Percentiles rank a stretch among this genome's conserved stretches.
These are phyloP conservation scores for Steinernema carpocapsae DNA, from an alignment of 2,888 invertebrate genomes.

Conservation along the genomic window DNA sequence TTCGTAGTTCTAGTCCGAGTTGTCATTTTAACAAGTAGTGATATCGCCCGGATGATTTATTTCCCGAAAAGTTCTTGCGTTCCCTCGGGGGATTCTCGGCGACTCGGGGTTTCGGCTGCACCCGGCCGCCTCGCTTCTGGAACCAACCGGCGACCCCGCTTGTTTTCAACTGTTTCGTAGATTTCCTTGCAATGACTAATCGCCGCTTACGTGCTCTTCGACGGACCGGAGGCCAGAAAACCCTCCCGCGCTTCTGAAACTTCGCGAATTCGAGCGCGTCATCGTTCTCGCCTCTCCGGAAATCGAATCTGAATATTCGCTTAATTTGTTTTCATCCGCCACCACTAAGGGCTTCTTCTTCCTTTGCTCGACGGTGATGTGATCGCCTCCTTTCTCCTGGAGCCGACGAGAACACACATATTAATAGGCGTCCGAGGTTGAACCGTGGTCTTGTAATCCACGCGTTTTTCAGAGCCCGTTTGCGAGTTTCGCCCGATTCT, in stretches of 20 bases:
- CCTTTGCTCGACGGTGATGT: neutral
- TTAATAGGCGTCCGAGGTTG: neutral
- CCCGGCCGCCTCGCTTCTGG: slow-evolving; percentile 3
- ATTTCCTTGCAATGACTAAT: slow-evolving; percentile 29
- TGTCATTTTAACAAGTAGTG: slow-evolving; percentile 32
- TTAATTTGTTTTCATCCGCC: slow-evolving; percentile 32
- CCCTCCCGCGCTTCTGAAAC: slow-evolving; percentile 4
- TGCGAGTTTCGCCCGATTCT: neutral
- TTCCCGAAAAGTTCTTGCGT: slow-evolving; percentile 27
- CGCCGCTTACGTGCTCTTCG: slow-evolving; percentile 15
- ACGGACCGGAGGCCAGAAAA: neutral
- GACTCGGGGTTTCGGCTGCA: slow-evolving; percentile 20
- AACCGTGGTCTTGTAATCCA: neutral
- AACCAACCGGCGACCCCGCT: slow-evolving; percentile 7
- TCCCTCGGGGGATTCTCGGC: slow-evolving; percentile 15
- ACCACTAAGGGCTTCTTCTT: slow-evolving; percentile 22
- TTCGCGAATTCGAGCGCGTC: neutral
- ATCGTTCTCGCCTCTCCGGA: neutral
- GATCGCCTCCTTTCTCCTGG: neutral
- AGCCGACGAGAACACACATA: neutral
- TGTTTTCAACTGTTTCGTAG: slow-evolving; percentile 33
- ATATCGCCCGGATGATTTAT: slow-evolving; percentile 34
- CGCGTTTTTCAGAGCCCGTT: neutral
- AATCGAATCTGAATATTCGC: slow-evolving; percentile 5
- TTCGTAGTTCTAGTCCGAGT: slow-evolving; percentile 12